Conservation (phyloP, 1,140 invertebrate species). For the Caenorhabditis tropicalis region DNA sequence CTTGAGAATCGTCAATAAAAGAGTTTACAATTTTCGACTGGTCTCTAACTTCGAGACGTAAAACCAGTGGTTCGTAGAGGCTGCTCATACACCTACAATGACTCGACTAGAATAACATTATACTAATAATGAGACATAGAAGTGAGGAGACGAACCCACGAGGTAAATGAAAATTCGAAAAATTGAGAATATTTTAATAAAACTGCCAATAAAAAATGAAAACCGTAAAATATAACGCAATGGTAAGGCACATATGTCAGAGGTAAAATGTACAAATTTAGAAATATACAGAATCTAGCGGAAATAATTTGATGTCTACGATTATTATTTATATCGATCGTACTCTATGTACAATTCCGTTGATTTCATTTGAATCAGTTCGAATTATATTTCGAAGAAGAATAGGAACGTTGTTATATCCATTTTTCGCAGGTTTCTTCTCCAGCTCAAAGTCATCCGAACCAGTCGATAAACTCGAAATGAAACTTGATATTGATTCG, state of each 20-base stretch:
- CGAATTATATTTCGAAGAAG: neutral
- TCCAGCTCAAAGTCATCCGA: neutral
- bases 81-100: slow-evolving; percentile 32
- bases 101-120: neutral
- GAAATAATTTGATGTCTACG: neutral
- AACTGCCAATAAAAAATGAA: neutral
- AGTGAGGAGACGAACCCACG: neutral
- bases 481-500: neutral
- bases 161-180: neutral
- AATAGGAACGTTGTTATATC: neutral
- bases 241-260: neutral
- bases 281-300: neutral
- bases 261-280: neutral
- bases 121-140: neutral
- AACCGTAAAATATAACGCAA: neutral
- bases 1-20: slow-evolving; percentile 10
- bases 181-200: neutral
- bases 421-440: neutral
- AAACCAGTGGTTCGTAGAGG: slow-evolving; percentile 44
- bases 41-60: slow-evolving; percentile 46
- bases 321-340: neutral
- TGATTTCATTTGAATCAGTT: neutral
- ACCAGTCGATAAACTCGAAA: neutral
- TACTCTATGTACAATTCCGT: slow-evolving; percentile 24
- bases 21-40: neutral